Evolutionary conservation across 2,113 vertebrate species (phyloP).

Genomic region (Conger conger): DNA sequence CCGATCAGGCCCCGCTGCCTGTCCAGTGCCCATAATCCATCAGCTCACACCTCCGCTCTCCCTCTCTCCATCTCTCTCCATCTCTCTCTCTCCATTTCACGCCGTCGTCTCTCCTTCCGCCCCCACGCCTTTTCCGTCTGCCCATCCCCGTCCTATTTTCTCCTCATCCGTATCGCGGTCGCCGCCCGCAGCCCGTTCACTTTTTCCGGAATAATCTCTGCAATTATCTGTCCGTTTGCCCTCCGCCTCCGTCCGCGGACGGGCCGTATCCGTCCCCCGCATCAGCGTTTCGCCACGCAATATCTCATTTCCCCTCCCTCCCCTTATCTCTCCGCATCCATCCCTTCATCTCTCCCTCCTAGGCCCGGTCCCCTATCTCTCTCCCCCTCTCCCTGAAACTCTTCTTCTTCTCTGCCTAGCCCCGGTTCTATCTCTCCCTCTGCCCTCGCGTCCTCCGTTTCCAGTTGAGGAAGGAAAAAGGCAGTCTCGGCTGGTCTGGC

Average conservation of each 20-base stretch:
- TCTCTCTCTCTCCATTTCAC: not conserved
- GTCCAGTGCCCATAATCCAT: not conserved
- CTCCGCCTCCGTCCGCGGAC: not conserved
- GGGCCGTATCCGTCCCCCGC: not conserved
- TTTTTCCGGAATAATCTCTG: conserved; percentile 1
- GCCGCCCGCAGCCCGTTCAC: not conserved
- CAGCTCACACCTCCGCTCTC: too few relatives aligned
- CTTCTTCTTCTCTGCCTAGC: conserved; percentile 19
- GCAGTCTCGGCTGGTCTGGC: conserved; percentile 15
- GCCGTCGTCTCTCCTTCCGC: not conserved
- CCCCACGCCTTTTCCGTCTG: not conserved
- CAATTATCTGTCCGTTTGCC: conserved; percentile 18
- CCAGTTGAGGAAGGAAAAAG: conserved; percentile 32
- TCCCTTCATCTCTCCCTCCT: conserved; percentile 25
- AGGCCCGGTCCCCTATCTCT: not conserved
- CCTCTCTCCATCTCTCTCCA: too few relatives aligned
- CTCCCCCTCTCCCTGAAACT: conserved; percentile 29
- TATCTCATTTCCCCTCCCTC: not conserved
- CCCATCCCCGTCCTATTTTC: not conserved
- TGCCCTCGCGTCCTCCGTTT: conserved; percentile 24
- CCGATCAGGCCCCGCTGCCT: not conserved
- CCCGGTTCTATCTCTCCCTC: conserved; percentile 31
- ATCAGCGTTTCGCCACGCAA: conserved; percentile 14
- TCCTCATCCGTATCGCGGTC: not conserved
- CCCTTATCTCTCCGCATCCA: conserved; percentile 13